Conservation (phyloP, 2,888 invertebrate genomes). For the Cataglyphis livida region DNA sequence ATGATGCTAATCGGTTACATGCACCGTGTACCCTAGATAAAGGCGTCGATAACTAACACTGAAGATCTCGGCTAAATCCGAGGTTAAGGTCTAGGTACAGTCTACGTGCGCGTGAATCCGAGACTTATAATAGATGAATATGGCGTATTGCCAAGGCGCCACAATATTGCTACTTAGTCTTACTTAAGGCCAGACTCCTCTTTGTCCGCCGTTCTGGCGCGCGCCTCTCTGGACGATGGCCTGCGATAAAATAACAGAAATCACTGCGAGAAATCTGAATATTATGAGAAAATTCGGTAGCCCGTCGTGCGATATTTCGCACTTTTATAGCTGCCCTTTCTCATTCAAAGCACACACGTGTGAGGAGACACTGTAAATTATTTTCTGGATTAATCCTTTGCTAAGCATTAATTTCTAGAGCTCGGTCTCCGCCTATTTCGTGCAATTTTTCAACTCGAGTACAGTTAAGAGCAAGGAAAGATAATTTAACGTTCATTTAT, state of each 20-base stretch:
- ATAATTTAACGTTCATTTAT: background rate
- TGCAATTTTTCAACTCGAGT: background rate
- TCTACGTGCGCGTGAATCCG: slow-evolving; percentile 59
- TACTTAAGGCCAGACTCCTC: slow-evolving; percentile 64
- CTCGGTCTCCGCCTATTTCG: background rate
- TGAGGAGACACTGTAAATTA: background rate
- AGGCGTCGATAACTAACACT: slow-evolving; percentile 9
- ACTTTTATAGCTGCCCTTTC: background rate
- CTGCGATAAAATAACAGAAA: slow-evolving; percentile 69
- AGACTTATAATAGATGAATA: slow-evolving; percentile 75
- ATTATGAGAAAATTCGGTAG: slow-evolving; percentile 67
- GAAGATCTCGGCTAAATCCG: slow-evolving; percentile 27
- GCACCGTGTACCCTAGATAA: background rate
- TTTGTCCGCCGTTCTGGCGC: slow-evolving; percentile 62
- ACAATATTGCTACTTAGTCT: slow-evolving; percentile 76
- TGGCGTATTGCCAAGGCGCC: slow-evolving; percentile 75
- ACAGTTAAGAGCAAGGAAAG: background rate
- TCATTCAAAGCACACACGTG: background rate
- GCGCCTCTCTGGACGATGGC: slow-evolving; percentile 25
- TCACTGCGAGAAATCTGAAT: slow-evolving; percentile 65
- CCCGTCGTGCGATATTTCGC: slow-evolving; percentile 4
- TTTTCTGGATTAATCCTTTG: background rate
- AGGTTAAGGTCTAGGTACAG: slow-evolving; percentile 75
- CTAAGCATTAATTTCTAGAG: background rate
- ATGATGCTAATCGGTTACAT: background rate